Conservation (phyloP, 2,797 vertebrate genomes). For the Myotis myotis region DNA sequence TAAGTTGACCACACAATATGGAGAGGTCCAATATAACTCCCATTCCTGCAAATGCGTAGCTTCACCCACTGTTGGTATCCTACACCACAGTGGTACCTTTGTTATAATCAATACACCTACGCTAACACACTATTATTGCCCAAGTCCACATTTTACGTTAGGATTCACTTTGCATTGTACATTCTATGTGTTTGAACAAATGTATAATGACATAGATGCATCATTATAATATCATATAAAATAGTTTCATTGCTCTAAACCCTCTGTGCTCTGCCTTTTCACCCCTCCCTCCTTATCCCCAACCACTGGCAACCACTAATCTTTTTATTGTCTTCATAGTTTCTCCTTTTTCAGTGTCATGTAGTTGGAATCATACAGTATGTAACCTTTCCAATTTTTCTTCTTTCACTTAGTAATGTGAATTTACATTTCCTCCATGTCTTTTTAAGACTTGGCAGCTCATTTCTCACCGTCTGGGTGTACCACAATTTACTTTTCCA, state of each 20-base stretch:
- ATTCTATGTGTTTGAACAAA: neutral
- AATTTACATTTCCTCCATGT: neutral
- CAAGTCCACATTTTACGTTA: neutral
- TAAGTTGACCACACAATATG: neutral
- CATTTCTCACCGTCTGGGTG: neutral
- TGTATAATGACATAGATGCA: neutral
- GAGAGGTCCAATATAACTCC: neutral
- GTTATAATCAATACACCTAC: neutral
- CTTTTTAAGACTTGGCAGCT: constrained; percentile 19
- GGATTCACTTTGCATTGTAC: neutral
- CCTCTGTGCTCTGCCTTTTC: neutral
- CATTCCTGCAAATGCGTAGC: neutral
- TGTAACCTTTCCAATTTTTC: neutral
- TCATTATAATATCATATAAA: too few species aligned
- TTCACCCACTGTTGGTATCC: neutral
- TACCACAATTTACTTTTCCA: neutral
- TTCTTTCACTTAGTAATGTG: constrained; percentile 10
- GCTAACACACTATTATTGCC: neutral
- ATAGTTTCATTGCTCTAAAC: neutral
- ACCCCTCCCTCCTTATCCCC: neutral
- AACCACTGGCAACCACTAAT: neutral
- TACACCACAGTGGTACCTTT: neutral
- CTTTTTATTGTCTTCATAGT: neutral
- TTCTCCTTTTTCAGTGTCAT: neutral
- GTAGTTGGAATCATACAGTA: neutral